Base-by-base conservation (phyloP, 2,888 invertebrate genomes). In the Monopis laevigella region DNA sequence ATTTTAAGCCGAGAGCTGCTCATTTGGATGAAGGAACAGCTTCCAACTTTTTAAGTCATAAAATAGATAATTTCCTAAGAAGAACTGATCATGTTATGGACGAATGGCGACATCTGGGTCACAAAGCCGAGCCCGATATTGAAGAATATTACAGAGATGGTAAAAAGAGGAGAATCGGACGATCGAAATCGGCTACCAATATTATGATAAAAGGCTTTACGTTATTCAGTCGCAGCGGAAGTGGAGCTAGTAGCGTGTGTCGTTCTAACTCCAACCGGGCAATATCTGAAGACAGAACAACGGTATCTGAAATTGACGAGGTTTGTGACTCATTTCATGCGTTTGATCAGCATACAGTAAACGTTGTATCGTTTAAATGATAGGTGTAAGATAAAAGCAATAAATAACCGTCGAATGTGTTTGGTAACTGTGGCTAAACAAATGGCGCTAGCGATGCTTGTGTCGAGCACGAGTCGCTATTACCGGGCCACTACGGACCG, bases 31-130 rank as follows among this genome's bases (percentile, higher is more conserved):
- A 89, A 26, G 82, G 86, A 36, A 93, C 92, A 0, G 88, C 90
- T 2, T 92, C 92, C 0, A 89, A 88, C 44, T 87, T 87, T 50
- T 73, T 94, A 12, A 86, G 87, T 19, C 84, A 82, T 24, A 90
- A 90, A 68, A 93, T 94, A 41, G 86, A 89, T 42, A 88, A 87
- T 56, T 94, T 94, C 55, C 72, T 94, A 21, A 86, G 86, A 55
- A 84, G 90, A 47, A 93, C 93, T 2, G 93, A 94, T 67, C 93
- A 93, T 65, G 87, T 93, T 1, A 91, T 91, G 86, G 92, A 93
- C 55, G 92, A 93, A 58, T 94, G 93, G 93, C 82, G 86, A 43
- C 82, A 87, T 46, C 54, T 89, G 39, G 90, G 91, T 0, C 85
- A 86, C 41, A 84, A 77, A 49, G 84, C 85, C 48, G 82, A 83